Conservation (phyloP, 2,113 vertebrate species). For the Serinus canaria region DNA sequence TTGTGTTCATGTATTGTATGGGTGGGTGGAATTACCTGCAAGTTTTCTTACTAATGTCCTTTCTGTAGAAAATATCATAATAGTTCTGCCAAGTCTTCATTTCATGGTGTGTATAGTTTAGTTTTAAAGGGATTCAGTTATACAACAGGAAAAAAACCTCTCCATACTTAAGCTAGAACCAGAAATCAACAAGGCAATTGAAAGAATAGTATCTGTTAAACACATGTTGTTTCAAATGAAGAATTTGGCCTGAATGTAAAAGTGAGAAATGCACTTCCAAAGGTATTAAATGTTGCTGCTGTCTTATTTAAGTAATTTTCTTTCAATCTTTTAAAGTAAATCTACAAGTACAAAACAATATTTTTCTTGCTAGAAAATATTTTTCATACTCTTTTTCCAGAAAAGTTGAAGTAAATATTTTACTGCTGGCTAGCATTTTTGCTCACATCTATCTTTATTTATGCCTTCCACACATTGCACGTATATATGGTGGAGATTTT, state of each 20-base stretch:
- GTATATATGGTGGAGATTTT: not conserved
- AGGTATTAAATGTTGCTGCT: not conserved
- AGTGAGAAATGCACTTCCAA: not conserved
- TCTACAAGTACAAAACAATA: not conserved
- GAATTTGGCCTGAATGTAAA: not conserved
- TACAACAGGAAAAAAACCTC: not conserved
- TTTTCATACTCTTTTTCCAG: not conserved
- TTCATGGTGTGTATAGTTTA: not conserved
- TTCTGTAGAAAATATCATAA: not conserved
- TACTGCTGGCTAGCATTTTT: not conserved
- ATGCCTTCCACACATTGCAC: not conserved
- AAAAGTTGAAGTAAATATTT: not conserved
- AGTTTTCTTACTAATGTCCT: not conserved
- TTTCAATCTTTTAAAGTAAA: not conserved
- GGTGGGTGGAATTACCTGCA: not conserved
- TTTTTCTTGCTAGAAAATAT: not conserved
- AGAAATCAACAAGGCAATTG: not conserved
- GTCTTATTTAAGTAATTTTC: not conserved
- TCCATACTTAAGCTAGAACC: not conserved
- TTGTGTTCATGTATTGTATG: not conserved
- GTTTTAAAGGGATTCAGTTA: constrained; percentile 24
- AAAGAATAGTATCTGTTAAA: not conserved
- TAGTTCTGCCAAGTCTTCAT: not conserved
- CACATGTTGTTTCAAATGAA: not conserved
- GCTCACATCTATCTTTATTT: not conserved